phyloP scores from a whole-genome alignment of 2,888 invertebrate species.

The Calliscelio sp. region DNA sequence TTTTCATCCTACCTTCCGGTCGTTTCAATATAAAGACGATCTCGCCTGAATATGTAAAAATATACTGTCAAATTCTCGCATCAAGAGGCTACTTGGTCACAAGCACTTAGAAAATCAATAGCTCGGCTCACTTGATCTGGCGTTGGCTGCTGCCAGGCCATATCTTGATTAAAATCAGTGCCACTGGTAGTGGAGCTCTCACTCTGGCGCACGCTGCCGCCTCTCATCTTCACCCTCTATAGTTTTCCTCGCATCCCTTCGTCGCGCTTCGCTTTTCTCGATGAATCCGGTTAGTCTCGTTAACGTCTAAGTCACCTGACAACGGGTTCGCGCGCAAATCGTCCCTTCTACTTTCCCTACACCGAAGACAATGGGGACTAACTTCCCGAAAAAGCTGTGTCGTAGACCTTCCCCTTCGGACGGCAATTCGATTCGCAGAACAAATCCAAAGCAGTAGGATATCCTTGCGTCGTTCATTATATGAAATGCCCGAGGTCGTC shows the following conservation, averaged over 20 bases:
- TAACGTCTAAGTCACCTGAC: slow-evolving; percentile 83
- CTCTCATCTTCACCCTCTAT: slow-evolving; percentile 70
- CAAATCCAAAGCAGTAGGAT: slow-evolving; percentile 61
- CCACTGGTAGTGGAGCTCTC: slow-evolving; percentile 78
- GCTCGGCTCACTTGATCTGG: slow-evolving; percentile 84
- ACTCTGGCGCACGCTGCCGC: slow-evolving; percentile 72
- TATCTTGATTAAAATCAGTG: slow-evolving; percentile 86
- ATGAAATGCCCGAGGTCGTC: slow-evolving; percentile 59
- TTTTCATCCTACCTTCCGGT: not conserved
- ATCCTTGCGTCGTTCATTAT: slow-evolving; percentile 67
- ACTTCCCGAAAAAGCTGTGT: slow-evolving; percentile 72
- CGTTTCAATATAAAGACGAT: not conserved
- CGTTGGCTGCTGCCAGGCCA: slow-evolving; percentile 84
- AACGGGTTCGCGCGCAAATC: slow-evolving; percentile 71
- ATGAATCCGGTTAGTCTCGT: slow-evolving; percentile 85
- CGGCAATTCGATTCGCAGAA: slow-evolving; percentile 58
- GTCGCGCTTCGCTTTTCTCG: slow-evolving; percentile 72
- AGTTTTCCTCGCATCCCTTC: slow-evolving; percentile 67
- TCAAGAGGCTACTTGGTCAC: slow-evolving; percentile 77
- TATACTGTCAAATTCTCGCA: slow-evolving; percentile 75
- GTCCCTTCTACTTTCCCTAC: slow-evolving; percentile 73
- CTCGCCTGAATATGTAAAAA: slow-evolving; percentile 12
- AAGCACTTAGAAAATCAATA: slow-evolving; percentile 85
- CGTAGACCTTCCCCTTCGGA: not conserved
- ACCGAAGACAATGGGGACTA: slow-evolving; percentile 74